phyloP scores from a whole-genome alignment of 2,113 vertebrate genomes.

The Melanotaenia duboulayi region DNA sequence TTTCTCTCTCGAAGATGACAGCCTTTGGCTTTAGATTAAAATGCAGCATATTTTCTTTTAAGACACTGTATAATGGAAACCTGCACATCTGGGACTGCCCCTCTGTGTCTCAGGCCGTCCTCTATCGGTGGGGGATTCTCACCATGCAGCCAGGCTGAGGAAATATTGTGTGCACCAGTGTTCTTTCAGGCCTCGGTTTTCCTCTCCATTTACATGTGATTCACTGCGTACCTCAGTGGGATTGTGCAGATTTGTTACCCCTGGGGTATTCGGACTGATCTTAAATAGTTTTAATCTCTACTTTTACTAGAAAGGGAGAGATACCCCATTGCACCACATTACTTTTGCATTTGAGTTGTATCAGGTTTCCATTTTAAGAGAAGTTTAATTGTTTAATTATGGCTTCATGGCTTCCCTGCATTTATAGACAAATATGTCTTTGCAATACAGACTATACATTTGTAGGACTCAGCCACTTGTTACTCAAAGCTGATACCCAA shows the following conservation, averaged over 20 bases:
- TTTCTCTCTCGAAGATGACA: conserved; percentile 23
- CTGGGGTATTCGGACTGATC: conserved; percentile 10
- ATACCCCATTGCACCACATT: conserved; percentile 2
- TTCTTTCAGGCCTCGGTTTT: conserved; percentile 28
- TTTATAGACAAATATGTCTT: conserved; percentile 45
- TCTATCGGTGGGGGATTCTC: conserved; percentile 54
- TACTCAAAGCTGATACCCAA: conserved; percentile 21
- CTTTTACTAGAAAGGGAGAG: conserved; percentile 14
- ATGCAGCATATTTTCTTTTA: conserved; percentile 29
- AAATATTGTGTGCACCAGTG: conserved; percentile 51
- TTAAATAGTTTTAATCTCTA: conserved; percentile 50
- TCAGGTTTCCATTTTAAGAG: conserved; percentile 32
- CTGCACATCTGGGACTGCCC: conserved; percentile 56
- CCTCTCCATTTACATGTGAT: conserved; percentile 28
- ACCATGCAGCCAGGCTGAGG: conserved; percentile 57
- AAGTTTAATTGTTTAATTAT: conserved; percentile 32
- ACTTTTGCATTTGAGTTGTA: conserved; percentile 46
- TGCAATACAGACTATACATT: conserved; percentile 10
- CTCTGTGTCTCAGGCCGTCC: conserved; percentile 18
- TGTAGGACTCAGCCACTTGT: conserved; percentile 38
- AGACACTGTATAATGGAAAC: not conserved
- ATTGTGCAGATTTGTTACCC: conserved; percentile 22
- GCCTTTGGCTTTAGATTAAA: conserved; percentile 22
- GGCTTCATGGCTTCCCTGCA: conserved; percentile 17
- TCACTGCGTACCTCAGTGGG: conserved; percentile 30